These are phyloP conservation scores for Anoura caudifer DNA, from an alignment of 2,113 vertebrate genomes.

Conservation along the genomic window DNA sequence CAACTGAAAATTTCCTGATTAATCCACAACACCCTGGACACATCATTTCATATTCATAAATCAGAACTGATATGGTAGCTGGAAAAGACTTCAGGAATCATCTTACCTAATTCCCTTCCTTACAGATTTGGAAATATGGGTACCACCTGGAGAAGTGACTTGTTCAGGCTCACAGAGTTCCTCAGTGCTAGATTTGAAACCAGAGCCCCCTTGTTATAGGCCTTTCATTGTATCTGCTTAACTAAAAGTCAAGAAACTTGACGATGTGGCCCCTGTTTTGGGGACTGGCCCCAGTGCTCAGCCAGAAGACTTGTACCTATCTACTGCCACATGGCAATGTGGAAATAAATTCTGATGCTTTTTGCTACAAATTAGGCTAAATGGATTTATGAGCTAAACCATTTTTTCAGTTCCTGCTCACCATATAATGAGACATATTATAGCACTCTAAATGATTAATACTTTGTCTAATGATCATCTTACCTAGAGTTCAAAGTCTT, in stretches of 20 bases:
- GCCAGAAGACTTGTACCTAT: background rate
- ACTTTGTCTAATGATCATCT: background rate
- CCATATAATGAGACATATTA: background rate
- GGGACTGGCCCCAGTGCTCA: background rate
- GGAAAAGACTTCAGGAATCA: background rate
- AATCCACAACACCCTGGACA: background rate
- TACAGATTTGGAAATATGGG: background rate
- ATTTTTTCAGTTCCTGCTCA: slow-evolving; percentile 27
- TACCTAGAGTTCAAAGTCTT: background rate
- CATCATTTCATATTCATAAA: background rate
- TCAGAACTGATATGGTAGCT: background rate
- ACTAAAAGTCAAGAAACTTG: background rate
- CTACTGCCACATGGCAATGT: background rate
- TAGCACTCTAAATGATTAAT: background rate
- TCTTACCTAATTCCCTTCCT: background rate
- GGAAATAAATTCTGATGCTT: background rate
- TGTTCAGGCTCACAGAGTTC: background rate
- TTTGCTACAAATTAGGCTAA: background rate
- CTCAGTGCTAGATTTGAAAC: background rate
- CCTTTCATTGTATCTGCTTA: background rate
- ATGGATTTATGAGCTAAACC: background rate
- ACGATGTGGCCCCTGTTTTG: background rate
- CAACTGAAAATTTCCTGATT: background rate
- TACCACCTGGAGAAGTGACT: background rate
- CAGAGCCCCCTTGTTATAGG: too few relatives aligned